These are phyloP conservation scores for Drosophila pruinosa DNA, from an alignment of 1,140 invertebrate species.

Conservation along the genomic window DNA sequence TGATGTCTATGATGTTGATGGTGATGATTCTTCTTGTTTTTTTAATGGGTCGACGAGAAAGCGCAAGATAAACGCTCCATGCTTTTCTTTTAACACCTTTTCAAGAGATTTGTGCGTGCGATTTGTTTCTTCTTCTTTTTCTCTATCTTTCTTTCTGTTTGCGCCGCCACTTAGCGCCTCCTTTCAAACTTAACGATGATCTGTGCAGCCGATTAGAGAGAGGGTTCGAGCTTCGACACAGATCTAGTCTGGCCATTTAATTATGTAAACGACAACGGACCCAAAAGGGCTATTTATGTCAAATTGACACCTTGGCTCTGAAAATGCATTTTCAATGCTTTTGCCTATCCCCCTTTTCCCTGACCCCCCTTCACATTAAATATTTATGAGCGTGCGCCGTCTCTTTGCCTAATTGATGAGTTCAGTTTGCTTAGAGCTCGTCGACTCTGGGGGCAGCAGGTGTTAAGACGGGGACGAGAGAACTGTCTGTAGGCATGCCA, in stretches of 20 bases:
- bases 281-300: constrained; percentile 70
- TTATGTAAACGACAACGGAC: constrained; percentile 69
- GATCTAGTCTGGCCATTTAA: constrained; percentile 58
- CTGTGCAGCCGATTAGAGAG: constrained; percentile 48
- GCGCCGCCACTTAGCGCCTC: constrained; percentile 71
- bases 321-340: constrained; percentile 34
- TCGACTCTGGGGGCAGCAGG: constrained; percentile 14
- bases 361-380: constrained; percentile 53
- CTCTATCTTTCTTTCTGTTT: constrained; percentile 43
- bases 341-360: not conserved
- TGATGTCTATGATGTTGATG: constrained; percentile 1
- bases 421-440: constrained; percentile 14
- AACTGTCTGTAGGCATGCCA: not conserved
- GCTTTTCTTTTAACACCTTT: constrained; percentile 79
- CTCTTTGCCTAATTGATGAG: constrained; percentile 73
- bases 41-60: constrained; percentile 59
- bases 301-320: constrained; percentile 70
- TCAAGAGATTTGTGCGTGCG: constrained; percentile 74
- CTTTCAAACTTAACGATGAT: constrained; percentile 44
- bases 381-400: constrained; percentile 71
- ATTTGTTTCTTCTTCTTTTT: constrained; percentile 49
- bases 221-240: not conserved
- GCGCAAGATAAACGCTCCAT: constrained; percentile 64
- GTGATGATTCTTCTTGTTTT: constrained; percentile 6
- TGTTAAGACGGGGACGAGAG: constrained; percentile 25